Conservation (phyloP, 2,797 vertebrate genomes). For the Tapirus indicus region DNA sequence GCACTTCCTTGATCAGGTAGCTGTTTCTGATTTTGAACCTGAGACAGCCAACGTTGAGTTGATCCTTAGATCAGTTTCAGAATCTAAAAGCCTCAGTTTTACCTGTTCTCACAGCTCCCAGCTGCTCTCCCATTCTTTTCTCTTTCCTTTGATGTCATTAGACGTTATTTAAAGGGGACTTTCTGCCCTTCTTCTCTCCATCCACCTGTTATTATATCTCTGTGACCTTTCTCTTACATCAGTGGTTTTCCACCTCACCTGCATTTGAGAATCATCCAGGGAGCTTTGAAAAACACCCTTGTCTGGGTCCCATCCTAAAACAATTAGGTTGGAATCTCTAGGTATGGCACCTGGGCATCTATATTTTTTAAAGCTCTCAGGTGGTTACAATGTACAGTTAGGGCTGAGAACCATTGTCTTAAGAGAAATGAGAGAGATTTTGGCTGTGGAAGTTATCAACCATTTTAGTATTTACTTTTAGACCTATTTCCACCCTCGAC, state of each 20-base stretch:
- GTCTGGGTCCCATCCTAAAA: not conserved
- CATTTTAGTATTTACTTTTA: constrained; percentile 50
- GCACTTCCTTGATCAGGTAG: not conserved
- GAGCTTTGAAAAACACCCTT: not conserved
- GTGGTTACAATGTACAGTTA: not conserved
- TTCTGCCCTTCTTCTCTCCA: not conserved
- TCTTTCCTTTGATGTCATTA: not conserved
- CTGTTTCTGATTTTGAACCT: constrained; percentile 19
- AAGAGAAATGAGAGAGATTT: constrained; percentile 19
- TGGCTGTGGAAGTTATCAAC: not conserved
- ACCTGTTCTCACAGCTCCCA: not conserved
- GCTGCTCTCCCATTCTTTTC: not conserved
- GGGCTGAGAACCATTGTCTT: not conserved
- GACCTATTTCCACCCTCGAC: not conserved
- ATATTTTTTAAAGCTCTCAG: not conserved
- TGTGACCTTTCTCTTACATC: not conserved
- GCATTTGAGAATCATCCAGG: not conserved
- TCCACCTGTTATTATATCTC: not conserved
- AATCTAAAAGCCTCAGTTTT: not conserved
- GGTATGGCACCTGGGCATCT: not conserved
- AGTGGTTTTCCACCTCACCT: not conserved
- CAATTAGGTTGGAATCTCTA: not conserved
- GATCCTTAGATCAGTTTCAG: not conserved
- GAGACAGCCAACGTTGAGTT: not conserved
- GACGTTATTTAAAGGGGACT: not conserved